A percentile compares a stretch with the other conserved stretches of the same genome.
These are phyloP conservation scores for Trissonchulus latispiculum DNA, from an alignment of 2,888 invertebrate species.

Conservation along the genomic window DNA sequence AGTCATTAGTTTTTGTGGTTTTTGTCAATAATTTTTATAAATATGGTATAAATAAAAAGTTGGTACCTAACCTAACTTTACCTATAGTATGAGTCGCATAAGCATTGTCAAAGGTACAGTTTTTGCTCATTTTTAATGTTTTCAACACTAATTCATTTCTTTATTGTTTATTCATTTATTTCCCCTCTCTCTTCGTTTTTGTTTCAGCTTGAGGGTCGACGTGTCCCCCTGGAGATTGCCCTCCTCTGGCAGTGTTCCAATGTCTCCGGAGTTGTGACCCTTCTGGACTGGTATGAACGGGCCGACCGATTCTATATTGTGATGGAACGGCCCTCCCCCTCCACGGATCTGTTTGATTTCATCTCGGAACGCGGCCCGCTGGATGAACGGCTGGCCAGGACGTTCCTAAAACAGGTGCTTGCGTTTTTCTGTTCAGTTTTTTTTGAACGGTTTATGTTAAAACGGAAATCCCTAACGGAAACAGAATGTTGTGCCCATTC, in stretches of 20 bases:
- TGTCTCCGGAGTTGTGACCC: conserved; percentile 51
- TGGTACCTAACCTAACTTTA: neutral
- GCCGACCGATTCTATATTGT: conserved; percentile 52
- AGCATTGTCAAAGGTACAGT: too few relatives aligned
- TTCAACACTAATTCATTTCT: too few relatives aligned
- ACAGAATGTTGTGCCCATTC: too few relatives aligned
- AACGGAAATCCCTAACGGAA: too few relatives aligned
- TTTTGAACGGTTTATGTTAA: too few relatives aligned
- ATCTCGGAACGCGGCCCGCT: conserved; percentile 52
- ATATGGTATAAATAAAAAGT: neutral
- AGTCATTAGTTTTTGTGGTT: too few relatives aligned
- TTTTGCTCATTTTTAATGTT: too few relatives aligned
- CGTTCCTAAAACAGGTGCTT: conserved; percentile 52
- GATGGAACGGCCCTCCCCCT: conserved; percentile 54
- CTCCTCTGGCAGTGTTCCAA: conserved; percentile 51
- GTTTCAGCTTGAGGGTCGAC: conserved; percentile 48
- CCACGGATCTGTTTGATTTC: conserved; percentile 55
- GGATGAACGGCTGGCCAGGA: conserved; percentile 44
- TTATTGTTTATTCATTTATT: neutral
- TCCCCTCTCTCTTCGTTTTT: neutral
- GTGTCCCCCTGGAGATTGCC: conserved; percentile 53
- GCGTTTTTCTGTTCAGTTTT: too few relatives aligned
- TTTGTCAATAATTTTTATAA: too few relatives aligned
- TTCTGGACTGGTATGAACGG: conserved; percentile 51
- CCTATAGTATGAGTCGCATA: too few relatives aligned